Conservation (phyloP, 2,797 vertebrate genomes). For the Sphaeramia orbicularis region DNA sequence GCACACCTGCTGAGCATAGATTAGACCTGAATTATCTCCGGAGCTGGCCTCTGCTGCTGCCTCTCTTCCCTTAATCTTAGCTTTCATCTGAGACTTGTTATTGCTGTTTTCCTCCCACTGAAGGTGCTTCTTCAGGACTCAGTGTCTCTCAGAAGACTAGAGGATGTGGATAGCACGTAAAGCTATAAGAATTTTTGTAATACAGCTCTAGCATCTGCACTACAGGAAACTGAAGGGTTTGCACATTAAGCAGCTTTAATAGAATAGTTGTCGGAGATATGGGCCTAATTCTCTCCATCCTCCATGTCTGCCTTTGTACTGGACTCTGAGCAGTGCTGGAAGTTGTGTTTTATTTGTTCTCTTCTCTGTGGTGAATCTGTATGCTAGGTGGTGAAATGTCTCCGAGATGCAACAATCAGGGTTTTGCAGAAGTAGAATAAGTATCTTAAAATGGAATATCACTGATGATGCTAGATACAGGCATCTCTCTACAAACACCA, state of each 20-base stretch:
- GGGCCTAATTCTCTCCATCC: no score
- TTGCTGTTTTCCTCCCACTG: constrained; percentile 70
- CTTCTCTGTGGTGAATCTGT: no score
- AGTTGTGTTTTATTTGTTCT: no score
- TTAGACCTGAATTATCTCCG: constrained; percentile 79
- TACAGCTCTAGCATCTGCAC: constrained; percentile 10
- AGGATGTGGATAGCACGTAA: constrained; percentile 57
- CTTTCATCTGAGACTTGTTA: constrained; percentile 78
- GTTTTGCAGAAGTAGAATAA: no score
- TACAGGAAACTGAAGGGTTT: background rate
- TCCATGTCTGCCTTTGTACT: no score
- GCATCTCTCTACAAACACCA: no score
- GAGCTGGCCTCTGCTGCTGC: constrained; percentile 60
- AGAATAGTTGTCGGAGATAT: no score
- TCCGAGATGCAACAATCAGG: no score
- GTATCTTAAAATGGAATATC: no score
- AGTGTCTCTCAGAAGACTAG: constrained; percentile 49
- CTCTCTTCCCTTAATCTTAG: constrained; percentile 70
- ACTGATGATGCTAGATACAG: no score
- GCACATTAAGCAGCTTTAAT: background rate
- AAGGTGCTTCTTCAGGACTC: constrained; percentile 52
- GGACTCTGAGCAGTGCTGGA: no score
- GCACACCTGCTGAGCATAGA: constrained; percentile 79
- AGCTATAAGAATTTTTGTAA: constrained; percentile 37
- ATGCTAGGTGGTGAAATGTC: no score